These are phyloP conservation scores for Agonopterix subpropinquella DNA, from an alignment of 2,888 invertebrate species.

Conservation along the genomic window DNA sequence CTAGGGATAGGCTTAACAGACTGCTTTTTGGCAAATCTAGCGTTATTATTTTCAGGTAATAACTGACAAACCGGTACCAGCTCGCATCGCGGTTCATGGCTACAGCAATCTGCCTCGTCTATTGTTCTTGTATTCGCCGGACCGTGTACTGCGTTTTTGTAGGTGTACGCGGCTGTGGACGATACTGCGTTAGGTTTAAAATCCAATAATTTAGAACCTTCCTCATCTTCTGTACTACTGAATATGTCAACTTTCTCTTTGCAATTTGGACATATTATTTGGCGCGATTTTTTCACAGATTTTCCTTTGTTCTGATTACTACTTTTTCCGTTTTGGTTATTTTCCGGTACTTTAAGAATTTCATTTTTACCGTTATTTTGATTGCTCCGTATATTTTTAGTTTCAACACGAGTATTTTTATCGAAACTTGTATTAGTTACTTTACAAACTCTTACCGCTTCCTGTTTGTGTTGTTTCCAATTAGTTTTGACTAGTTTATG, in stretches of 20 bases:
- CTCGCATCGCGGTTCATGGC: slow-evolving; percentile 52
- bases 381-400: slow-evolving; percentile 1
- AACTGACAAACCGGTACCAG: slow-evolving; percentile 55
- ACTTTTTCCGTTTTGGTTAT: slow-evolving; percentile 12
- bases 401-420: slow-evolving; percentile 7
- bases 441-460: slow-evolving; percentile 26
- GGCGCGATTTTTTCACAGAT: slow-evolving; percentile 27
- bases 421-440: slow-evolving; percentile 26
- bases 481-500: neutral
- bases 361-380: too few relatives aligned
- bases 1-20: slow-evolving; percentile 31
- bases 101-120: slow-evolving; percentile 33
- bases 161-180: slow-evolving; percentile 25
- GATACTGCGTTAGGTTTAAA: slow-evolving; percentile 26
- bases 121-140: slow-evolving; percentile 15
- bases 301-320: slow-evolving; percentile 19
- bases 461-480: slow-evolving; percentile 16
- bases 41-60: slow-evolving; percentile 31
- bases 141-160: slow-evolving; percentile 20
- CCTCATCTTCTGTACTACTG: slow-evolving; percentile 45
- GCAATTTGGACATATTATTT: slow-evolving; percentile 52
- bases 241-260: slow-evolving; percentile 45
- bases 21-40: slow-evolving; percentile 28
- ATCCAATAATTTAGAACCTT: slow-evolving; percentile 21
- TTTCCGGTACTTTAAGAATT: slow-evolving; percentile 6